These are phyloP conservation scores for Pararge aegeria DNA, from an alignment of 1,140 invertebrate species.

Conservation along the genomic window DNA sequence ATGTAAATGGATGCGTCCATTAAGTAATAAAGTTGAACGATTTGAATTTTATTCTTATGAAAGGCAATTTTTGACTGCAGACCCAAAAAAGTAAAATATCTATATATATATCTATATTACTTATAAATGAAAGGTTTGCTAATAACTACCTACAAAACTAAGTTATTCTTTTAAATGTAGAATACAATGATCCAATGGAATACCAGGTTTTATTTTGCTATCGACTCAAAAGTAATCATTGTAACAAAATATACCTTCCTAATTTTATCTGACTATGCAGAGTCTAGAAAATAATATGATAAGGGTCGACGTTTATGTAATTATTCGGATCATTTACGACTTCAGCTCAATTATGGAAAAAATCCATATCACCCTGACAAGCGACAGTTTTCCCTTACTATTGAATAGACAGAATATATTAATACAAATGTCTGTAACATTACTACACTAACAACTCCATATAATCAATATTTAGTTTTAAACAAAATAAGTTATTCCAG, in stretches of 20 bases:
- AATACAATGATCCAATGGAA: too few species aligned
- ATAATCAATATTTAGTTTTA: too few species aligned
- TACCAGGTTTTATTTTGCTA: too few species aligned
- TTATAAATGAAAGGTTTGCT: too few species aligned
- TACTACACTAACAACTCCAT: not conserved
- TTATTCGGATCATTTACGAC: conserved; percentile 75
- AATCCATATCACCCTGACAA: conserved; percentile 46
- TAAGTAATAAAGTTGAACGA: not conserved
- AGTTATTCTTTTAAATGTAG: too few species aligned
- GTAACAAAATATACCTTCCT: conserved; percentile 11
- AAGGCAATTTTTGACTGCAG: too few species aligned
- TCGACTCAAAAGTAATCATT: too few species aligned
- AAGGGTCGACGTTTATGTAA: conserved; percentile 75
- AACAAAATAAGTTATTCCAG: too few species aligned
- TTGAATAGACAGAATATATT: conserved; percentile 2
- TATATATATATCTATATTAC: too few species aligned
- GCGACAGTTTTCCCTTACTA: conserved; percentile 36
- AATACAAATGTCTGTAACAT: not conserved
- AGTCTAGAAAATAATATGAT: conserved; percentile 51
- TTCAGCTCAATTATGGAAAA: conserved; percentile 68
- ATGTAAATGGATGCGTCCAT: not conserved
- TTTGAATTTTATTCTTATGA: too few species aligned
- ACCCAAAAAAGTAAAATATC: too few species aligned
- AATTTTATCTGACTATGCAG: conserved; percentile 4
- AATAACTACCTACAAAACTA: too few species aligned